Evolutionary conservation across 2,113 vertebrate species (phyloP).

Genomic region (Sula dactylatra): DNA sequence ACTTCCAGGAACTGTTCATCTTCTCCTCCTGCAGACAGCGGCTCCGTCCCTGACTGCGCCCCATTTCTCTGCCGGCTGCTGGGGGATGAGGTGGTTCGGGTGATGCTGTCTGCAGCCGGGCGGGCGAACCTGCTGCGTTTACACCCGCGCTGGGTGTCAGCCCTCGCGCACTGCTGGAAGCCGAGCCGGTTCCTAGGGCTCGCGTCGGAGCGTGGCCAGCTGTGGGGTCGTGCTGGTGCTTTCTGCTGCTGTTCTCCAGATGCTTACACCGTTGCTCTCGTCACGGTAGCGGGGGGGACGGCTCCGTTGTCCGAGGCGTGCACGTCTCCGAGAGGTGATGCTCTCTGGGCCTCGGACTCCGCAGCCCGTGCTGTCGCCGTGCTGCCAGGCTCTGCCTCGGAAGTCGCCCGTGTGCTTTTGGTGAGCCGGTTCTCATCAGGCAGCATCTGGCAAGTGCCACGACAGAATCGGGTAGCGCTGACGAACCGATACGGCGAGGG

Average conservation of each 20-base stretch:
- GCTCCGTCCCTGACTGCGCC: not conserved
- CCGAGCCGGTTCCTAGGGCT: not conserved
- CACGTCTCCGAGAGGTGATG: no score
- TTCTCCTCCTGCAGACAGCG: not conserved
- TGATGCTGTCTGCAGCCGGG: not conserved
- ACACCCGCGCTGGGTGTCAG: no score
- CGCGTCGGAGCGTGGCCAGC: accelerated
- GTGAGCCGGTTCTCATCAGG: not conserved
- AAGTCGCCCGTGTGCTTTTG: not conserved
- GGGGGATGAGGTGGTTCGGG: not conserved
- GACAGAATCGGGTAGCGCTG: not conserved
- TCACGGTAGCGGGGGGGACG: no score
- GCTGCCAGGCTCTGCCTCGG: not conserved
- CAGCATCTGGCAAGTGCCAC: not conserved
- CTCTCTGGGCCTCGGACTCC: not conserved
- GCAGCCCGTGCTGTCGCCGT: not conserved
- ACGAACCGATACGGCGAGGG: accelerated
- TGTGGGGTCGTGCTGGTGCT: not conserved
- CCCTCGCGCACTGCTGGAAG: not conserved
- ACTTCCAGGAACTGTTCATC: not conserved
- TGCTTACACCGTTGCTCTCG: not conserved
- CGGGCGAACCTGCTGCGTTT: not conserved
- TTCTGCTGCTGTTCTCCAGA: not conserved
- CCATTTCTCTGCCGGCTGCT: not conserved
- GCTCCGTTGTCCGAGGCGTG: not conserved